phyloP scores from a whole-genome alignment of 64 coral and sea anemone species.

The Montipora foliosa region DNA sequence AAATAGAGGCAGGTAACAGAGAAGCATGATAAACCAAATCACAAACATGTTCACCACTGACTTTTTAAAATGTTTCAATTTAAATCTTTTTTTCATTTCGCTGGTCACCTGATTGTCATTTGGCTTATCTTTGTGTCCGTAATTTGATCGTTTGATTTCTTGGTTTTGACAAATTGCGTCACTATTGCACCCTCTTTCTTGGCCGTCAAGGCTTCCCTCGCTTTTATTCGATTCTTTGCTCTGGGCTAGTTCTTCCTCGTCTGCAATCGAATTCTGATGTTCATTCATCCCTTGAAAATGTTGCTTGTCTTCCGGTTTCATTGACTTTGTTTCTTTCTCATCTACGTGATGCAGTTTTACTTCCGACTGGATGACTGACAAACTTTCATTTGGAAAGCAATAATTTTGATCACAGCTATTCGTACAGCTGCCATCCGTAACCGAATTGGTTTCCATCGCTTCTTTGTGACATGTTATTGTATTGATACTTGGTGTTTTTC shows the following conservation, averaged over 20 bases:
- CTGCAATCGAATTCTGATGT: too few species aligned
- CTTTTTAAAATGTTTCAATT: constrained; percentile 20
- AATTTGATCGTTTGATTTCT: too few species aligned
- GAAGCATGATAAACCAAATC: constrained; percentile 37
- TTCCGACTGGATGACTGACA: not conserved
- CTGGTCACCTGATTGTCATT: too few species aligned
- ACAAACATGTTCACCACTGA: not conserved
- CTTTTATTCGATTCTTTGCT: too few species aligned
- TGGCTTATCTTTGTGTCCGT: too few species aligned
- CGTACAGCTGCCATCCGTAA: not conserved
- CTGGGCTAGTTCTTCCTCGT: too few species aligned
- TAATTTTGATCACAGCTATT: not conserved
- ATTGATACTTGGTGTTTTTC: not conserved
- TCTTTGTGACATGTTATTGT: not conserved
- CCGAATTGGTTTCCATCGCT: not conserved
- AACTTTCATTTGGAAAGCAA: not conserved
- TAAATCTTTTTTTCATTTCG: not conserved
- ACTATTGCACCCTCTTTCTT: too few species aligned
- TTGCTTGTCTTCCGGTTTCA: too few species aligned
- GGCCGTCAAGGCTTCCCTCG: too few species aligned
- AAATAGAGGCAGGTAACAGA: constrained; percentile 19
- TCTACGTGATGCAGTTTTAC: not conserved
- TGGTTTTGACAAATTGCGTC: too few species aligned
- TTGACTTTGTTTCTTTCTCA: not conserved
- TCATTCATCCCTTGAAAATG: too few species aligned